Percentiles rank a stretch among this genome's conserved stretches.
phyloP scores from a whole-genome alignment of 2,113 vertebrate genomes.

The Cyprinodon variegatus region DNA sequence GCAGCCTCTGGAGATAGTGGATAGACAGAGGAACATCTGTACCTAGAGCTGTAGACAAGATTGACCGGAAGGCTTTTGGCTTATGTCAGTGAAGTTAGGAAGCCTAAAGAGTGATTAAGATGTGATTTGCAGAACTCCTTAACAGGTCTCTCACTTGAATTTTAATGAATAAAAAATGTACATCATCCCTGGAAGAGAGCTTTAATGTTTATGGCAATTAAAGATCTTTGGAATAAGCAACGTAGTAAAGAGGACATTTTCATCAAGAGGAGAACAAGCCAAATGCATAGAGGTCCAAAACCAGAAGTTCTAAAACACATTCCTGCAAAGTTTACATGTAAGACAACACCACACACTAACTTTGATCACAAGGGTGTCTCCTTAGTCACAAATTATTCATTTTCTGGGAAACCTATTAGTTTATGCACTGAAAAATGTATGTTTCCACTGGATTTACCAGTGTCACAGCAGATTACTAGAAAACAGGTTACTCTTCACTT shows the following conservation, averaged over 20 bases:
- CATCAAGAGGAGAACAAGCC: neutral
- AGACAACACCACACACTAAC: neutral
- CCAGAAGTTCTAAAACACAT: too few species aligned
- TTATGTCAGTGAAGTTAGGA: constrained; percentile 34
- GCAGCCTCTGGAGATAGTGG: constrained; percentile 40
- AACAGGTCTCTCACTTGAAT: constrained; percentile 4
- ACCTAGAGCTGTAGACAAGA: constrained; percentile 46
- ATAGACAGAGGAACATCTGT: constrained; percentile 52
- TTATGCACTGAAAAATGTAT: neutral
- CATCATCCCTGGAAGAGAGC: neutral
- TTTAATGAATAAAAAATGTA: neutral
- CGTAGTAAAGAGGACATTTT: neutral
- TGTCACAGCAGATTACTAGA: too few species aligned
- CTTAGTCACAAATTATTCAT: neutral
- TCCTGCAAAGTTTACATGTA: neutral
- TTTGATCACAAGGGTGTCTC: neutral
- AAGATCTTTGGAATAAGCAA: neutral
- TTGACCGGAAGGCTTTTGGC: constrained; percentile 50
- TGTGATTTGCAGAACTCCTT: constrained; percentile 7
- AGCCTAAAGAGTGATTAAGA: constrained; percentile 44
- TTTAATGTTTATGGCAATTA: neutral
- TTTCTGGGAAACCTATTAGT: neutral
- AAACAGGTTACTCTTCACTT: too few species aligned
- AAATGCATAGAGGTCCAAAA: neutral
- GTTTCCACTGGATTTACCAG: too few species aligned